Evolutionary conservation across 2,797 vertebrate genomes (phyloP).

Genomic region (Phrynocephalus vlangalii): DNA sequence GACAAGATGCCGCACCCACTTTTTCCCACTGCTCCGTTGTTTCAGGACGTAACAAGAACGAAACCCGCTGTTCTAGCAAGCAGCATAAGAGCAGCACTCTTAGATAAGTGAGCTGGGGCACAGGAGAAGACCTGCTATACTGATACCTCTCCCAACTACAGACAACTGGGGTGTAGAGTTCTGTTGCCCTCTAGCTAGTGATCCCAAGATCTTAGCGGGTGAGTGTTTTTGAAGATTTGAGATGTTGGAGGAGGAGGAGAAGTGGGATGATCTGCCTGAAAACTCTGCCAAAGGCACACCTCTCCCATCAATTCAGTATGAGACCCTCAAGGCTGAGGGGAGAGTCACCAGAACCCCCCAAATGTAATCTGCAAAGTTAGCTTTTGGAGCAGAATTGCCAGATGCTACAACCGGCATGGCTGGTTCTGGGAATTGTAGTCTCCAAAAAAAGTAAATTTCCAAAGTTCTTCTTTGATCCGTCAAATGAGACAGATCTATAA

Average conservation of each 20-base stretch:
- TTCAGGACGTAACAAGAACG: too few species aligned
- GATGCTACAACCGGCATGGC: not conserved
- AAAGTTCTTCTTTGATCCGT: not conserved
- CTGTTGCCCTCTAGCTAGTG: not conserved
- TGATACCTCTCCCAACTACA: not conserved
- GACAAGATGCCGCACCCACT: too few species aligned
- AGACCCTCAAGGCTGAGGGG: too few species aligned
- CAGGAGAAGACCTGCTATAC: too few species aligned
- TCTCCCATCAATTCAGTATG: too few species aligned
- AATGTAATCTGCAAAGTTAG: not conserved
- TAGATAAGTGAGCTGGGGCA: too few species aligned
- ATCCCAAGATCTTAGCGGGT: not conserved
- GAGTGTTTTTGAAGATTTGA: not conserved
- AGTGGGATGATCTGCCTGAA: too few species aligned
- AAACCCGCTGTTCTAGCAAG: too few species aligned
- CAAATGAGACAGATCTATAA: not conserved
- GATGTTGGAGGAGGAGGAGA: too few species aligned
- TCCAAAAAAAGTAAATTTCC: not conserved
- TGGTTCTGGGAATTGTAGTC: not conserved
- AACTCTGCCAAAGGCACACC: too few species aligned
- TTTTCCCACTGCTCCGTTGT: too few species aligned
- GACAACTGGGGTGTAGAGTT: not conserved
- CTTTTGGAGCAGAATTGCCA: not conserved
- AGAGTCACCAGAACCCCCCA: not conserved
- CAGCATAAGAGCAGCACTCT: too few species aligned